Base-by-base conservation (phyloP, 2,113 vertebrate species). In the Bombycilla garrulus region DNA sequence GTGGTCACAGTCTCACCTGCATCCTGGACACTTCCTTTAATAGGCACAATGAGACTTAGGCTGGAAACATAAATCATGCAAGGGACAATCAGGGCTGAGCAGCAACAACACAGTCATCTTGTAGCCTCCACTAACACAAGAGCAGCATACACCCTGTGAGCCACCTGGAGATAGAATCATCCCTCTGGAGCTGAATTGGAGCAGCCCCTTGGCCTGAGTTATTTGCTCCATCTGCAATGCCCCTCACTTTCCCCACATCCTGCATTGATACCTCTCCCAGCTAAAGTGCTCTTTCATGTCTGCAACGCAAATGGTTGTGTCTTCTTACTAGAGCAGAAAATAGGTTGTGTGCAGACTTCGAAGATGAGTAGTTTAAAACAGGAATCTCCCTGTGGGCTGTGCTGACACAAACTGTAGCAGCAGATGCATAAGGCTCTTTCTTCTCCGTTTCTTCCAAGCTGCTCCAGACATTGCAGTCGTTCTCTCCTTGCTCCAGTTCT, bases 261-360 rank as follows among this genome's bases (percentile, higher is more conserved):
- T 61, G 54, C 66, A 66, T 10, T 74, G 66, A 92, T 90, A 90
- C 90, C 21, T 93, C 71, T 90, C 64, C 9, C 36, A 80, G 47
- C 38, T 88, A 33, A 93, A 95, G 67, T 81, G 85, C 64, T 87
- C 76, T 81, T 94, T 67, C 7, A 4, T 45, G 51, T 93, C 90
- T 74, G 74, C 62, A 77, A 82, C 71, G 84, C 54, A 92, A 87
- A 85, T 45, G 9, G 26, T 22, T 86, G 33, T 3, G 67, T n/a
- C 56, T 66, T 78, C 81, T 81, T 90, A 83, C 38, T 73, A 38
- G 78, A 90, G 93, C 92, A 90, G 88, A 90, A 94, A 92, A 95
- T 22, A 60, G 42, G 73, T 4, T 73, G 26, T 18, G 29, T 70
- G 90, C 66, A 77, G 62, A 19, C 8, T 77, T 70, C 2, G 1